Evolutionary conservation across 1,140 invertebrate species (phyloP), one percentile per base, ranked within the genome.

Genomic region (Arion vulgaris): DNA sequence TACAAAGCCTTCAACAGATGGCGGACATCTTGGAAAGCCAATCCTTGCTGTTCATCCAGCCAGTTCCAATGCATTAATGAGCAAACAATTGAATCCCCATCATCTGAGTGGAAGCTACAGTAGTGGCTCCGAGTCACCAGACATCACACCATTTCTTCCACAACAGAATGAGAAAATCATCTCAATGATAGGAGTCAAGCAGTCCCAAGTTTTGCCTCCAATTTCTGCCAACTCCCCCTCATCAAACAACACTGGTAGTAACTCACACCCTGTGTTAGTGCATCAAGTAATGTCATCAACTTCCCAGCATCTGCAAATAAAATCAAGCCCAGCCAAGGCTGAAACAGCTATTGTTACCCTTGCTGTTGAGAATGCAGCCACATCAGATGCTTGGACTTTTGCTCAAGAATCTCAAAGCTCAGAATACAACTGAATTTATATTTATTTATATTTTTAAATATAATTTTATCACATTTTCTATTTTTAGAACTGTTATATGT

Each of bases 371-470:
- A 85, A 86, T 51, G 84, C 88, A 4, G 83, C 86, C 34, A 75
- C 77, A 19, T 13, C 83, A 17, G 84, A 85, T 28, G 69, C 83
- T 26, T 88, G 88, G 87, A 84, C 80, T 0, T 74, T 85, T 72
- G 81, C 82, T 13, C 86, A 87, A n/a, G 85, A 89, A 71, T 86
- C 86, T 75, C 84, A 83, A 17, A 87, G 87, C 51, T 85, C 88
- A 1, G 88, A 89, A 53, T 89, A 87, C 84, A 88, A 86, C 53
- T 86, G 72, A 81, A 53, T 76, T 49, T 57, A 32, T 53, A 19
- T 23, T 4, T 57, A 11, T 23, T 57, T 19, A 23, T 57, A 57
- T n/a, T 57, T 57, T 19, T 57, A 11, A 57, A 57, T 11, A 57
- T 57, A 57, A 5, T 57, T 45, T 57, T 57, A 57, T 57, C n/a